Base-by-base conservation (phyloP, 2,113 vertebrate species). In the Entomyzon cyanotis region DNA sequence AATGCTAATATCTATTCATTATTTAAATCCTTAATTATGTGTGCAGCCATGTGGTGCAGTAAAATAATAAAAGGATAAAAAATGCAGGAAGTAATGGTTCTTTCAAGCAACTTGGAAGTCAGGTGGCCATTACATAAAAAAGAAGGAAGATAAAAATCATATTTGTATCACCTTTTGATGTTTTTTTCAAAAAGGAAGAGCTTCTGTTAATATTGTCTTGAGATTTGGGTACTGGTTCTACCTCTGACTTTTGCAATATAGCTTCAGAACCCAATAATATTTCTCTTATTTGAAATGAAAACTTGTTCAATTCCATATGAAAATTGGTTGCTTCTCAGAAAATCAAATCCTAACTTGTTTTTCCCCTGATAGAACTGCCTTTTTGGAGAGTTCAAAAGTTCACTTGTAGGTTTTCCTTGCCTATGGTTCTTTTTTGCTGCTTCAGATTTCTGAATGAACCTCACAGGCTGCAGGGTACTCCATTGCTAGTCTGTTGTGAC, bases 1-100 rank as follows among this genome's bases (percentile, higher is more conserved):
- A 90, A 95, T 81, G 76, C 59, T 97, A 94, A 95, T 96, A 93
- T 95, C 79, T 93, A 86, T 81, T 94, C 92, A 96, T 95, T 96
- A 95, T 93, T 95, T 91, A 94, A 96, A 95, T 93, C 88, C 75
- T 95, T 94, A 86, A 96, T 96, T 93, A 86, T 44, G 31, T 95
- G 92, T 93, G 82, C 71, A 96, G 79, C 79, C 31, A 1, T 94
- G 92, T 96, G 87, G 55, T 77, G 56, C 84, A 67, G 82, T 91
- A 83, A 91, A 95, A 96, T 91, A 93, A 91, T 89, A 91, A 82
- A 85, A 83, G 30, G 49, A 77, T 90, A 93, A 95, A 93, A 94
- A 94, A 90, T 74, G 50, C 64, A 94, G 75, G 35, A 94, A 83
- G 35, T 76, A 90, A 90, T 63, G 27, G 12, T 67, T 80, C 84